A percentile compares a stretch with the other conserved stretches of the same genome.
These are phyloP conservation scores for Chrysaora quinquecirrha DNA, from an alignment of 30 jellyfish, hydroid and myxozoan species.

Conservation along the genomic window DNA sequence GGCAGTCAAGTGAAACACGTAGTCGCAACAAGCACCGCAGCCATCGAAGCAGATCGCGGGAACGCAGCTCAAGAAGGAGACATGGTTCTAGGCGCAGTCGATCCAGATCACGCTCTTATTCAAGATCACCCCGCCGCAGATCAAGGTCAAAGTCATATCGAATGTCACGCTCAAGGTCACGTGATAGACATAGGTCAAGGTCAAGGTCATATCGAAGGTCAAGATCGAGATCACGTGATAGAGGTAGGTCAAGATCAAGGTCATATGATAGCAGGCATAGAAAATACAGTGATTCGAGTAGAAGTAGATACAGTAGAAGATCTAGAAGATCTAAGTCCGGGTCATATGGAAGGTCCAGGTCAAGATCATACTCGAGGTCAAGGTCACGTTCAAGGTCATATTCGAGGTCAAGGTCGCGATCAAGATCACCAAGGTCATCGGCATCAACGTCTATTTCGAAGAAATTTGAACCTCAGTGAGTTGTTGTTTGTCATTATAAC, in stretches of 20 bases:
- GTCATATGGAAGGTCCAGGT: constrained; percentile 49
- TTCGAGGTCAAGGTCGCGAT: constrained; percentile 69
- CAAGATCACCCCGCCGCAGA: constrained; percentile 58
- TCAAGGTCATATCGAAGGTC: constrained; percentile 66
- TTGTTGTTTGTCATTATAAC: background rate
- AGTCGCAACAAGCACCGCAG: constrained; percentile 14
- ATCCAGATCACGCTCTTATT: constrained; percentile 49
- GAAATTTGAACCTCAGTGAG: constrained; percentile 78
- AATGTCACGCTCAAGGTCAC: constrained; percentile 67
- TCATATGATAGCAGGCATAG: constrained; percentile 55
- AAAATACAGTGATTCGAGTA: background rate
- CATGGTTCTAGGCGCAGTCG: constrained; percentile 1
- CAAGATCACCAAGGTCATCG: constrained; percentile 64
- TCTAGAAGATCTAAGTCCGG: constrained; percentile 15
- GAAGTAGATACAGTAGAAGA: background rate
- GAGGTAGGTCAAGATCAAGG: constrained; percentile 77
- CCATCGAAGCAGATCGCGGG: constrained; percentile 49
- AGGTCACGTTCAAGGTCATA: constrained; percentile 47
- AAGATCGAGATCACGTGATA: constrained; percentile 59
- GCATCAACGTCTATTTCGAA: constrained; percentile 47
- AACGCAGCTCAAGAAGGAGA: constrained; percentile 16
- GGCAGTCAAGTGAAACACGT: background rate
- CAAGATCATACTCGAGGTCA: constrained; percentile 46
- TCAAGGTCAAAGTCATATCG: constrained; percentile 60
- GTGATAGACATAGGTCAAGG: constrained; percentile 69